Evolutionary conservation across 35 echinoderm and acorn worm species (phyloP), one percentile per base, ranked within the genome.

Genomic region (Diadema setosum): DNA sequence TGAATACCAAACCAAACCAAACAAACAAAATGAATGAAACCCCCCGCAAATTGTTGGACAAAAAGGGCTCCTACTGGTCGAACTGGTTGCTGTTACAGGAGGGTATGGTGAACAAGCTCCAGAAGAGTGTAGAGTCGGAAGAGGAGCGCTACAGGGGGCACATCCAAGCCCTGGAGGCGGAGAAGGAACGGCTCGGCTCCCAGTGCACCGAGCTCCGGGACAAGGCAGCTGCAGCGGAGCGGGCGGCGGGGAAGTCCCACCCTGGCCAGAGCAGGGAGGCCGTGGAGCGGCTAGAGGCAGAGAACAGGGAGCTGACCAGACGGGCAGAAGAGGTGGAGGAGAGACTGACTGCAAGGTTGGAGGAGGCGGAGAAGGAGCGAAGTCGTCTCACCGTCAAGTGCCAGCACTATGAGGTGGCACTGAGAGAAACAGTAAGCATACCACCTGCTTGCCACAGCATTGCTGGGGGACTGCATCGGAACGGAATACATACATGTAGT

Each of bases 61-160:
- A 26, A 67, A 67, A 78, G 73, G 73, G 73, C 73, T 42, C 73
- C 16, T 78, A 78, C 73, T 78, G 73, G 73, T 78, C 40, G 73
- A 78, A 78, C 73, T 78, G 73, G 73, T 78, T 78, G 52, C 14
- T 83, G 46, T 70, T 65, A 39, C 84, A 95, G 93, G 93, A 95
- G 82, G 83, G 83, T 45, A 95, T 95, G 50, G 75, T 95, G n/a
- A 90, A 95, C 56, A 90, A 95, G 81, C 83, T 95, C 42, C 93
- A 95, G 82, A 83, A 74, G 34, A 86, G 88, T 83, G 93, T 91
- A 32, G 89, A 91, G 57, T 27, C 65, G 0, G 89, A 91, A 26
- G 58, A 78, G 34, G 39, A 76, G 82, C 81, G 43, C 73, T 86
- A 75, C 41, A 42, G 52, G 39, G 67, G 63, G 18, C 46, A 58